These are phyloP conservation scores for Danio albolineatus DNA, from an alignment of 2,797 vertebrate genomes.

Conservation along the genomic window DNA sequence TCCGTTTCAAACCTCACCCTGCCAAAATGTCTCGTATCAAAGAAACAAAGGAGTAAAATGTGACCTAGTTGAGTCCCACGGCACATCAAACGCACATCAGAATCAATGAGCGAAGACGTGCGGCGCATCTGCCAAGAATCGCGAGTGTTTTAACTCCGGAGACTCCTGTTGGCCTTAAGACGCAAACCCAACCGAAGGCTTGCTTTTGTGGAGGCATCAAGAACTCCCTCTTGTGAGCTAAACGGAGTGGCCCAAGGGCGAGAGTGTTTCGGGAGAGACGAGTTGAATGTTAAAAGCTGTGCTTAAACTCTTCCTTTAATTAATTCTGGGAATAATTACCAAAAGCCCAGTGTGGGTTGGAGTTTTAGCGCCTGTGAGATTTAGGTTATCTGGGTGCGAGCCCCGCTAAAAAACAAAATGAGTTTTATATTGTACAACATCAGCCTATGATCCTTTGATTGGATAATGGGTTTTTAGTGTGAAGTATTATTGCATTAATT, in stretches of 20 bases:
- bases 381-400: slow-evolving; percentile 37
- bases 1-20: slow-evolving; percentile 38
- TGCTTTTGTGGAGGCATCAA: slow-evolving; percentile 41
- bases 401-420: slow-evolving; percentile 1
- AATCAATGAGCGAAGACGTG: slow-evolving; percentile 61
- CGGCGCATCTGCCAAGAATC: slow-evolving; percentile 43
- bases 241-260: slow-evolving; percentile 28
- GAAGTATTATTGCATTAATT: slow-evolving; percentile 31
- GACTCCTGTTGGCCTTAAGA: slow-evolving; percentile 32
- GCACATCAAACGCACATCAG: slow-evolving; percentile 59
- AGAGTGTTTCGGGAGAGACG: slow-evolving; percentile 32
- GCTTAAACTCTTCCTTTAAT: slow-evolving; percentile 47
- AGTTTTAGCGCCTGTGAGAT: slow-evolving; percentile 42
- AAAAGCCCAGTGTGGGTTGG: slow-evolving; percentile 42
- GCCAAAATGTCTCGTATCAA: slow-evolving; percentile 53
- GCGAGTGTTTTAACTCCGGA: slow-evolving; percentile 31
- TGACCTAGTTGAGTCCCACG: slow-evolving; percentile 64
- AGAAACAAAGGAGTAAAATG: slow-evolving; percentile 57
- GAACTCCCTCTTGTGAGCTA: slow-evolving; percentile 40
- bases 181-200: slow-evolving; percentile 20
- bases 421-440: slow-evolving; percentile 30
- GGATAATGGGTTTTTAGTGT: slow-evolving; percentile 33
- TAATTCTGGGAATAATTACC: slow-evolving; percentile 47
- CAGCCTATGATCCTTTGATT: slow-evolving; percentile 31
- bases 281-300: slow-evolving; percentile 46